Conservation (phyloP, 2,797 vertebrate genomes). For the Notoglanidium macrostoma region DNA sequence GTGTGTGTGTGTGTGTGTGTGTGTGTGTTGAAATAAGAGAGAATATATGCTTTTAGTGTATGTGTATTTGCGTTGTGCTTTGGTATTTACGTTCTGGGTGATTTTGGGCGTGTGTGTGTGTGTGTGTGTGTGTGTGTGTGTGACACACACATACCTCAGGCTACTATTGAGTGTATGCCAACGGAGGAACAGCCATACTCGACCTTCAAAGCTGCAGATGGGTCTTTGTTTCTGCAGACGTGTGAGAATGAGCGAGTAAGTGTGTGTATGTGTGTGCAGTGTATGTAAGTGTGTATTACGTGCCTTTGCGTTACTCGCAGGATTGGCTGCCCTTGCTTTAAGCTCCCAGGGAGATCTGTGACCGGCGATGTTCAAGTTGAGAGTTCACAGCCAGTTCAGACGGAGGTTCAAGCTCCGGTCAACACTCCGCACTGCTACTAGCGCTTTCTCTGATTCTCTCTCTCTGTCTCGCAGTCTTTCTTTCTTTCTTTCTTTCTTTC, state of each 20-base stretch:
- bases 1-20: conserved; percentile 51
- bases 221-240: conserved; percentile 43
- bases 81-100: conserved; percentile 32
- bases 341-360: conserved; percentile 77
- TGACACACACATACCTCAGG: conserved; percentile 20
- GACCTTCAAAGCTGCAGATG: conserved; percentile 37
- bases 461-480: conserved; percentile 37
- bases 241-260: conserved; percentile 40
- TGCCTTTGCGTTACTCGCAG: conserved; percentile 60
- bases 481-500: conserved; percentile 58
- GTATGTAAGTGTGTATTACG: conserved; percentile 45
- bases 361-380: conserved; percentile 76
- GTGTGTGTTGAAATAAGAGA: neutral
- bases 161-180: neutral
- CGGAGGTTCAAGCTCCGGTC: conserved; percentile 78
- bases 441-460: conserved; percentile 58
- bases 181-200: conserved; percentile 6
- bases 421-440: conserved; percentile 65
- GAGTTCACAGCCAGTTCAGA: conserved; percentile 81
- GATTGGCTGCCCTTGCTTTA: conserved; percentile 61
- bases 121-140: conserved; percentile 51
- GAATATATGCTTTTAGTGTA: conserved; percentile 29
- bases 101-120: conserved; percentile 31
- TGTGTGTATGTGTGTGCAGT: conserved; percentile 38
- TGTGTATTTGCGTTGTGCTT: conserved; percentile 15